phyloP scores from a whole-genome alignment of 2,888 invertebrate genomes.

The Chaetogeoica ovagalla region DNA sequence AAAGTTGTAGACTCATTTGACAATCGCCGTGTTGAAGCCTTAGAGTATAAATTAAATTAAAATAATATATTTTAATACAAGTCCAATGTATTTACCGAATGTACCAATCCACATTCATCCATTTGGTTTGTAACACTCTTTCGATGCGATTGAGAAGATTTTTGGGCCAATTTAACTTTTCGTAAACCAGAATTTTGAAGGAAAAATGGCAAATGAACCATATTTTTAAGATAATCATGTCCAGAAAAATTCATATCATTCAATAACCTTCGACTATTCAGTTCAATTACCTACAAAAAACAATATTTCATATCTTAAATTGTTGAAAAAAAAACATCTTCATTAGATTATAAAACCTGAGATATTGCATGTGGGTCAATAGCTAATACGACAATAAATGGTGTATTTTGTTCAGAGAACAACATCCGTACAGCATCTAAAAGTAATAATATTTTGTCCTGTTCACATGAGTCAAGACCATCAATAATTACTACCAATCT shows the following conservation, averaged over 20 bases:
- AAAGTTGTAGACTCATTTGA: slow-evolving; percentile 51
- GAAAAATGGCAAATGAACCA: slow-evolving; percentile 97
- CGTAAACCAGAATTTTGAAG: slow-evolving; percentile 94
- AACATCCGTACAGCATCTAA: slow-evolving; percentile 94
- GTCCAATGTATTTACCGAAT: slow-evolving; percentile 29
- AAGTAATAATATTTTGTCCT: slow-evolving; percentile 89
- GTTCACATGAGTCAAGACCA: slow-evolving; percentile 96
- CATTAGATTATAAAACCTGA: slow-evolving; percentile 66
- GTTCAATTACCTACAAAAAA: slow-evolving; percentile 76
- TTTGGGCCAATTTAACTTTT: slow-evolving; percentile 83
- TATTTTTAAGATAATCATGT: slow-evolving; percentile 90
- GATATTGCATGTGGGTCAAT: slow-evolving; percentile 99
- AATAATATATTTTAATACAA: not conserved
- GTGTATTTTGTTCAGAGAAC: slow-evolving; percentile 89
- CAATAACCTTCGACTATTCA: slow-evolving; percentile 82
- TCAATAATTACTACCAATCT: slow-evolving; percentile 94
- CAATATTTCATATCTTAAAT: not conserved
- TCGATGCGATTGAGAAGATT: slow-evolving; percentile 69
- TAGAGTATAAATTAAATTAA: not conserved
- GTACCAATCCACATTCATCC: slow-evolving; percentile 50
- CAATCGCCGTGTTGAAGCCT: slow-evolving; percentile 51
- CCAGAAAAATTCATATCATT: slow-evolving; percentile 92
- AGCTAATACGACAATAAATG: slow-evolving; percentile 93
- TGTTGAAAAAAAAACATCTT: too few relatives aligned
- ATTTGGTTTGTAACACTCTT: slow-evolving; percentile 59